Conservation (phyloP, 2,797 vertebrate genomes). For the Menidia menidia region DNA sequence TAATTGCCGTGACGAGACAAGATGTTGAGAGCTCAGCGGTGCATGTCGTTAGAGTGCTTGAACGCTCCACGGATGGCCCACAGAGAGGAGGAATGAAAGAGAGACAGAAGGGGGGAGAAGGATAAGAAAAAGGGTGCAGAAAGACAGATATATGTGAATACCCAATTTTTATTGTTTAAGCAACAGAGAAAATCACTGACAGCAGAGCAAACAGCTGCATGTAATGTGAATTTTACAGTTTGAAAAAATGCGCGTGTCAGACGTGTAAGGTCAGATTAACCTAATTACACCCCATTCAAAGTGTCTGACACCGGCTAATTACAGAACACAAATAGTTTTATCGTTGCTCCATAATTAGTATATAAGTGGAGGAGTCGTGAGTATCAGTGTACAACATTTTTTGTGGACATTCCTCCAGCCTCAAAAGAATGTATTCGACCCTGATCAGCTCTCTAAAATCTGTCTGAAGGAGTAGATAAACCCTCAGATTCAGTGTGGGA, state of each 20-base stretch:
- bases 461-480: background rate
- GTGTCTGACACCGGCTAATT: slow-evolving; percentile 11
- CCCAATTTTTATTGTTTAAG: slow-evolving; percentile 54
- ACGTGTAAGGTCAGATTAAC: slow-evolving; percentile 24
- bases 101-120: slow-evolving; percentile 75
- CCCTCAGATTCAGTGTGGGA: background rate
- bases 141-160: slow-evolving; percentile 58
- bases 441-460: background rate
- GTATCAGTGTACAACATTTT: background rate
- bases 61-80: slow-evolving; percentile 82
- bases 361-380: background rate
- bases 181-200: slow-evolving; percentile 34
- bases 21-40: slow-evolving; percentile 84
- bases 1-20: slow-evolving; percentile 89
- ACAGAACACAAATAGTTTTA: slow-evolving; percentile 7
- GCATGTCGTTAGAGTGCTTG: slow-evolving; percentile 81
- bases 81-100: slow-evolving; percentile 80
- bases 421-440: background rate
- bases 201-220: slow-evolving; percentile 18
- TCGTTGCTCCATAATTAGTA: background rate
- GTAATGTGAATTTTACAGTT: slow-evolving; percentile 12
- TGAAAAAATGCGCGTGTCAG: background rate
- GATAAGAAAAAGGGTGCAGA: slow-evolving; percentile 49
- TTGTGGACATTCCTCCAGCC: background rate
- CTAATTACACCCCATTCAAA: slow-evolving; percentile 26